Evolutionary conservation across 2,797 vertebrate genomes (phyloP).

Genomic region (Ammospiza maritima): DNA sequence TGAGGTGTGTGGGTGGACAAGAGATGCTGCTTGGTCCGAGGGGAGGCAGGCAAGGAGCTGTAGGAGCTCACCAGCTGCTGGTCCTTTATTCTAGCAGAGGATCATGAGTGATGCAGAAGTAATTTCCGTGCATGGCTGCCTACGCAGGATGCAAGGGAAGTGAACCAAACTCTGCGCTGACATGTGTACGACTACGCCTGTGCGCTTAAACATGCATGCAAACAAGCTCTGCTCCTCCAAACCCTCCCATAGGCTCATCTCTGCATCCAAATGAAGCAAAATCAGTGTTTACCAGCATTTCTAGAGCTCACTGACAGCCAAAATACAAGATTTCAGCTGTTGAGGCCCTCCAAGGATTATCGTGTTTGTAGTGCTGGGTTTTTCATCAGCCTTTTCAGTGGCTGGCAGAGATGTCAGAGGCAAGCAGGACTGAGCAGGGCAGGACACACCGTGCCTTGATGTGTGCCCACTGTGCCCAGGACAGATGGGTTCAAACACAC

Average conservation of each 20-base stretch:
- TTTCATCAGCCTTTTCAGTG: neutral
- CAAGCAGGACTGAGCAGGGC: neutral
- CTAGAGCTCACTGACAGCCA: slow-evolving; percentile 15
- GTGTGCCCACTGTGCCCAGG: no score
- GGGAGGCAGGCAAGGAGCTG: neutral
- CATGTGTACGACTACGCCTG: slow-evolving; percentile 19
- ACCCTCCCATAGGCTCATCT: slow-evolving; percentile 49
- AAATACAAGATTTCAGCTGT: slow-evolving; percentile 33
- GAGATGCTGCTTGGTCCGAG: neutral
- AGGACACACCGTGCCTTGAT: neutral
- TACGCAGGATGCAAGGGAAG: slow-evolving; percentile 30
- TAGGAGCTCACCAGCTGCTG: slow-evolving; percentile 39
- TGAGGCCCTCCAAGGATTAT: slow-evolving; percentile 10
- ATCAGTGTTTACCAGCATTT: slow-evolving; percentile 31
- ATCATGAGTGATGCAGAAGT: slow-evolving; percentile 32
- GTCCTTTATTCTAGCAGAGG: neutral
- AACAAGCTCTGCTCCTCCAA: slow-evolving; percentile 60
- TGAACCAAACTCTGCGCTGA: slow-evolving; percentile 7
- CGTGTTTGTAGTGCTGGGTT: neutral
- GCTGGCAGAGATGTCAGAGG: neutral
- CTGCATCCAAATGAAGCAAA: slow-evolving; percentile 63
- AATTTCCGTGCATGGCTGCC: slow-evolving; percentile 59
- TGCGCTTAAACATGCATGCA: slow-evolving; percentile 43
- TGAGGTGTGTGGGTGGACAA: neutral
- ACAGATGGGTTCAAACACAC: neutral